phyloP scores from a whole-genome alignment of 2,888 invertebrate species.

The Ischnura elegans region DNA sequence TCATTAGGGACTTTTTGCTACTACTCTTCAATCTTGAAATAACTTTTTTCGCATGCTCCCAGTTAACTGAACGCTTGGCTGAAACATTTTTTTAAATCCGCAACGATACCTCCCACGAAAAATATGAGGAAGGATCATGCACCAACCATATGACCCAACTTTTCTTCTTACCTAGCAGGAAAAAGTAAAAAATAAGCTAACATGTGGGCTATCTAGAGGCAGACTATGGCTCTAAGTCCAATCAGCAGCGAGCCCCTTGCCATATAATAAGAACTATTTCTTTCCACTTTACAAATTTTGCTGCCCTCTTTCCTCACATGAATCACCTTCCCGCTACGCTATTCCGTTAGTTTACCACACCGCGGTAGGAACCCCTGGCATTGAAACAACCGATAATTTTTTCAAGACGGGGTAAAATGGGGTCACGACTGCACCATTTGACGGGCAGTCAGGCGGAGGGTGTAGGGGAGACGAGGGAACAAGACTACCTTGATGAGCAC shows the following conservation, averaged over 20 bases:
- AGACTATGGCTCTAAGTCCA: too few species aligned
- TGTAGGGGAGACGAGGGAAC: not conserved
- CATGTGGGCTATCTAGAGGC: too few species aligned
- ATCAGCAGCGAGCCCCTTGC: not conserved
- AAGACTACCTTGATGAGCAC: not conserved
- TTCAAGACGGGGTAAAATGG: not conserved
- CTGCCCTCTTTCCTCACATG: not conserved
- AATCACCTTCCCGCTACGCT: not conserved
- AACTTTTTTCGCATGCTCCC: not conserved
- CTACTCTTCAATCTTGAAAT: not conserved
- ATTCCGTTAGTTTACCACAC: too few species aligned
- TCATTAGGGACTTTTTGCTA: not conserved
- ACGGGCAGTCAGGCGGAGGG: not conserved
- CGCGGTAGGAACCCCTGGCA: too few species aligned
- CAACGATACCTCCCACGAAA: not conserved
- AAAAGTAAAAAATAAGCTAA: too few species aligned
- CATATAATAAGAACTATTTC: not conserved
- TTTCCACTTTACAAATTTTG: not conserved
- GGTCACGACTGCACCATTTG: conserved; percentile 5
- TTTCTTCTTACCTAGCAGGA: not conserved
- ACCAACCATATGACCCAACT: not conserved
- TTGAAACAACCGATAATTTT: too few species aligned
- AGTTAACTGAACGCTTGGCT: not conserved
- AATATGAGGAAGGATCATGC: not conserved
- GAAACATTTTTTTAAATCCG: not conserved